Base-by-base conservation (phyloP, 2,113 vertebrate species). In the Chionis minor region DNA sequence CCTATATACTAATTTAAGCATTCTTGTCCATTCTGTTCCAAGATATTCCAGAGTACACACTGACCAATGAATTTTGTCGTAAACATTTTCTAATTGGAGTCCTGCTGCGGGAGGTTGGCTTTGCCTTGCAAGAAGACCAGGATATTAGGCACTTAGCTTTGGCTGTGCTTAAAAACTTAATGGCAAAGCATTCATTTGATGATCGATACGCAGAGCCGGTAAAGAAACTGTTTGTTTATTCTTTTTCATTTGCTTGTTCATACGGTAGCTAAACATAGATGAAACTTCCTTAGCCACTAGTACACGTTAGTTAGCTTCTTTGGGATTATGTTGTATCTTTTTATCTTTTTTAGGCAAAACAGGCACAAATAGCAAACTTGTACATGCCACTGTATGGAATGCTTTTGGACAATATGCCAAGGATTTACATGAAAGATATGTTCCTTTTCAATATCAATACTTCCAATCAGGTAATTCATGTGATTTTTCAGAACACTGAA, bases 161-260 rank as follows among this genome's bases (percentile, higher is more conserved):
- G 96, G 98, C 99, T 88, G 99, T 99, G 61, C 98, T 99, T 28
- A 99, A 99, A 97, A 99, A 99, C 73, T 97, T 99, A 33, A 99
- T 99, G 99, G 99, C 99, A 93, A 99, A 99, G 94, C 99, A 99
- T 96, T 99, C 99, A 0, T 98, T 99, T 93, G 99, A 99, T 93
- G 98, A 99, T 89, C 99, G 99, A 97, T 99, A 99, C 2, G 91
- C 98, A 88, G 98, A 98, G 63, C 98, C 98, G 98, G 99, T 99
- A 98, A 97, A 92, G 94, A 88, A 84, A 24, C n/a, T 56, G 6
- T 65, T 78, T 70, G 54, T 62, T 90, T 73, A 10, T 78, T 90
- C n/a, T 9, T 51, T 86, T 71, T 45, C 40, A 5, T 8, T 74
- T 94, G 22, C 79, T 94, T 88, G 24, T 85, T 81, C n/a, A 4